These are phyloP conservation scores for Actinopyga echinites DNA, from an alignment of 53 echinoderm and acorn worm genomes.

Conservation along the genomic window DNA sequence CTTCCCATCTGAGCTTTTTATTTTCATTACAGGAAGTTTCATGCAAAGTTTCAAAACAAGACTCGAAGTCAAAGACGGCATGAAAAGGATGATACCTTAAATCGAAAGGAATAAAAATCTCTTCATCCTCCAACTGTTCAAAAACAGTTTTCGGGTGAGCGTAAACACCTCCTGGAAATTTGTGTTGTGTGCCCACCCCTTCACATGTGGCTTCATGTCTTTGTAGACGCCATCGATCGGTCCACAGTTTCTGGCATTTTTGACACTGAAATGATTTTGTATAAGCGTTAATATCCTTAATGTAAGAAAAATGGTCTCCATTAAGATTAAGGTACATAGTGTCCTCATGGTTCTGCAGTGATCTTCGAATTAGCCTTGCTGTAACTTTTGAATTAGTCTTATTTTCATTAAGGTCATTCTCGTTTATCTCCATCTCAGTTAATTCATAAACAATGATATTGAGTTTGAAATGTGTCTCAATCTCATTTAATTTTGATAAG, in stretches of 20 bases:
- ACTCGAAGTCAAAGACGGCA: constrained; percentile 60
- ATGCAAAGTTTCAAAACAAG: constrained; percentile 16
- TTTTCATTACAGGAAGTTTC: neutral
- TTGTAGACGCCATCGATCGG: neutral
- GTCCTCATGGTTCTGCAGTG: neutral
- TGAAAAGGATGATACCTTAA: constrained; percentile 14
- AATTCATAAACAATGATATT: constrained; percentile 44
- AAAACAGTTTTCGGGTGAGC: no score
- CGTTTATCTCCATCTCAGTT: neutral
- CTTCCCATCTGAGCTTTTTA: constrained; percentile 8
- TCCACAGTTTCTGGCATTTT: constrained; percentile 44
- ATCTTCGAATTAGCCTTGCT: constrained; percentile 38
- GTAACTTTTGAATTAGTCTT: neutral
- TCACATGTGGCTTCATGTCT: constrained; percentile 52
- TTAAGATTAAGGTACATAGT: constrained; percentile 53
- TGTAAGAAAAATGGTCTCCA: constrained; percentile 61
- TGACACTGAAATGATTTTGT: constrained; percentile 35
- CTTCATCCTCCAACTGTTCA: constrained; percentile 2
- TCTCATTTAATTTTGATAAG: constrained; percentile 35
- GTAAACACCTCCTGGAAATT: constrained; percentile 28
- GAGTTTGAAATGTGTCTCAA: constrained; percentile 41
- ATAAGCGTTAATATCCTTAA: constrained; percentile 44
- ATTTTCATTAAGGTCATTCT: neutral
- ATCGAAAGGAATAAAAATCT: neutral
- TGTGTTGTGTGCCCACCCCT: constrained; percentile 20